Base-by-base conservation (phyloP, 2,888 invertebrate species). In the Ophioninae sp. region DNA sequence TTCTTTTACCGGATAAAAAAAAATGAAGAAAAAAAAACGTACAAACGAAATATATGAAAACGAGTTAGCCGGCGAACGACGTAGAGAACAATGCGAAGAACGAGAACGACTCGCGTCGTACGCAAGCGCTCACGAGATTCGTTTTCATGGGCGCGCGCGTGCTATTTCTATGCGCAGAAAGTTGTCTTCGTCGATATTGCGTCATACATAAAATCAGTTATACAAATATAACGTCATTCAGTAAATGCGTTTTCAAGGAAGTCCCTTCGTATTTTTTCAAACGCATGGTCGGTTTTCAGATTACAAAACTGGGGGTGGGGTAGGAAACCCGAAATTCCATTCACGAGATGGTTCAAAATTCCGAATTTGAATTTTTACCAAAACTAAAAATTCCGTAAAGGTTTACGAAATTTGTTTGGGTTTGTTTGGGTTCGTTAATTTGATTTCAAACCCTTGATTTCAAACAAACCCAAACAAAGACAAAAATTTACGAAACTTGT, bases 81-180 rank as follows among this genome's bases (percentile, higher is more conserved):
- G 6, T 5, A 17, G 51, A 51, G 22, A 22, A 64, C 65, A 37
- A 39, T 63, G 9, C 10, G 13, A 69, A 23, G 8, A 44, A 23
- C 17, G 41, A 13, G n/a, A 76, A 59, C n/a, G 7, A 65, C 30
- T 41, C 17, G 41, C 61, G 75, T 63, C 39, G 75, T 44, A 51
- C 20, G 71, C 63, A 59, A 69, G 56, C 64, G 41, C 71, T 65
- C 20, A 22, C 51, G 9, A 64, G 56, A 72, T 72, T 67, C 41
- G 82, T 79, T 79, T 59, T 71, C 67, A 72, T 73, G 72, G 20
- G 17, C 63, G 71, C 37, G 63, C 67, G 77, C 73, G 67, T 20
- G 17, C 68, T 64, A 81, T 75, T 63, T 71, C 67, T 68, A 56
- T 83, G 79, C 83, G 85, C 71, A 79, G 79, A 78, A 78, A 79